These are phyloP conservation scores for Entomobrya proxima DNA, from an alignment of 2,888 invertebrate genomes.

Conservation along the genomic window DNA sequence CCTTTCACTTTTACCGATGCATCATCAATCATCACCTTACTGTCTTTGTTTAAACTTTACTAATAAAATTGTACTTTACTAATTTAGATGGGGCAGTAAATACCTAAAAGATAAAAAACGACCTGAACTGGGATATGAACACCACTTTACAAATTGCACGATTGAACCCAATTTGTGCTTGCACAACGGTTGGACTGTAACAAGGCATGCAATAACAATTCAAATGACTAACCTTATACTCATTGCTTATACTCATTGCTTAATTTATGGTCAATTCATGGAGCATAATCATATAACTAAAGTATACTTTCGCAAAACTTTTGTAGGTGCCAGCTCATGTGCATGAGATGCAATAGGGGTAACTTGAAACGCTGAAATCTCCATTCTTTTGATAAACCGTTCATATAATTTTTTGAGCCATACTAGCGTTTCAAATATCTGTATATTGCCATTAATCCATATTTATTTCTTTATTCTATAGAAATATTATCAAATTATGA, in stretches of 20 bases:
- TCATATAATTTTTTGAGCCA: neutral
- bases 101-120: constrained; percentile 43
- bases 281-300: no score
- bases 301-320: no score
- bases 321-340: constrained; percentile 69
- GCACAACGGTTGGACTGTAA: constrained; percentile 72
- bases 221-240: no score
- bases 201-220: constrained; percentile 12
- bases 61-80: no score
- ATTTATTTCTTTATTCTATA: no score
- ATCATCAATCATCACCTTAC: no score
- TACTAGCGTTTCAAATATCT: neutral
- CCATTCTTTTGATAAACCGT: neutral
- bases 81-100: constrained; percentile 44
- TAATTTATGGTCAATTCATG: no score
- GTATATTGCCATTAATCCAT: neutral
- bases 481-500: constrained; percentile 65
- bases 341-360: constrained; percentile 73
- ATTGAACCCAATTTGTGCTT: constrained; percentile 61
- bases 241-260: no score
- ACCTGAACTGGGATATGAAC: constrained; percentile 39
- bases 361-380: neutral
- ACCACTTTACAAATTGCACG: constrained; percentile 54
- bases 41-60: no score
- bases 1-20: no score